Evolutionary conservation across 2,113 vertebrate genomes (phyloP), one percentile per base, ranked within the genome.

Genomic region (Pycnonotus jocosus): DNA sequence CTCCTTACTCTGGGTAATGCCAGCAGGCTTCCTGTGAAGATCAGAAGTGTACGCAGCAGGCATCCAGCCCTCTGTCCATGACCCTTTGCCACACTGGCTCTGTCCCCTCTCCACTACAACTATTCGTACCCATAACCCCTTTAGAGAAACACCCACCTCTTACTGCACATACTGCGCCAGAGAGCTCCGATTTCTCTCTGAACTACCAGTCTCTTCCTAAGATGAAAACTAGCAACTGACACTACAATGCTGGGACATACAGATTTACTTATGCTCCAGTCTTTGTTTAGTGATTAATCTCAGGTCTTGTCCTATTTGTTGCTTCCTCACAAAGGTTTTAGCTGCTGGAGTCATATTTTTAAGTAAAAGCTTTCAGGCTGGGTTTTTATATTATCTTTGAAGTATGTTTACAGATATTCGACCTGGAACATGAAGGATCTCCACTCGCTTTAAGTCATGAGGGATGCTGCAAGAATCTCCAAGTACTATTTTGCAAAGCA

Each of bases 41-140:
- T 61, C 20, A 21, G 4, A 17, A 24, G 8, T 11, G 24, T 45
- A 47, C 14, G 4, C 40, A 45, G 9, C 1, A 3, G 17, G 61
- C 7, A 44, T 9, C 5, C 45, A 90, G 31, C 8, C n/a, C 16
- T 27, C 48, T 50, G 10, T 27, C n/a, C 8, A 4, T n/a, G 47
- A 33, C 21, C 21, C 25, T n/a, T 15, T 24, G 11, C 25, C 22
- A 25, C 1, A 0, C 11, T 18, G 10, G 6, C n/a, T 72, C 33
- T 42, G 27, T 4, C 6, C 15, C 20, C 9, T 73, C 50, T 54
- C 33, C 33, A 53, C 35, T 7, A 11, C 11, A 42, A 28, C 10
- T 84, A 5, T 16, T 23, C 31, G 38, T 62, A 15, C 53, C 22
- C 35, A 33, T 27, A 47, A 33, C 21, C 7, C 4, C 4, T 51